A percentile compares a stretch with the other conserved stretches of the same genome.
Conservation (phyloP, 2,888 invertebrate genomes). For the Prionchulus punctatus region DNA sequence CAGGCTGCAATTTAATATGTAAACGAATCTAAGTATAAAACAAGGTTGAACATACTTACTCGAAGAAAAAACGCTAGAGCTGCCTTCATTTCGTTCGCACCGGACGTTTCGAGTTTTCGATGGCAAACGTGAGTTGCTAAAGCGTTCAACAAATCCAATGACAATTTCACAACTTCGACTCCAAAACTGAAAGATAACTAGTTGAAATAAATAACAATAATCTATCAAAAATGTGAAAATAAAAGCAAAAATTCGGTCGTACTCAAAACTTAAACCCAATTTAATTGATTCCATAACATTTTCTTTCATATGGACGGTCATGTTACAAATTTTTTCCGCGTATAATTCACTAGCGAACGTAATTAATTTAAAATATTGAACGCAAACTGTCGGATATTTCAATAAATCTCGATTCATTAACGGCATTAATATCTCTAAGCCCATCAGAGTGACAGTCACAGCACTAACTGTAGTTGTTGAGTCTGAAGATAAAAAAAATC, state of each 20-base stretch:
- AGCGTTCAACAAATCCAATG: constrained; percentile 27
- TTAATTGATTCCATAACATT: constrained; percentile 31
- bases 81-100: constrained; percentile 15
- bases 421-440: constrained; percentile 54
- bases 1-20: constrained; percentile 24
- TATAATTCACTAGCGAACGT: constrained; percentile 49
- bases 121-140: constrained; percentile 24
- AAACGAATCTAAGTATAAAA: constrained; percentile 2
- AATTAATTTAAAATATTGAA: constrained; percentile 44
- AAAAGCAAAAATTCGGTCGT: too few relatives aligned
- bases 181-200: constrained; percentile 22
- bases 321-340: constrained; percentile 44
- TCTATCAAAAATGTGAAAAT: too few relatives aligned
- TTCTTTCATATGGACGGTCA: constrained; percentile 29
- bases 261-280: constrained; percentile 28
- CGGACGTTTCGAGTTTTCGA: constrained; percentile 15
- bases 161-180: constrained; percentile 25
- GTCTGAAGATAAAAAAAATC: background rate
- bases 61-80: constrained; percentile 27
- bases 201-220: background rate
- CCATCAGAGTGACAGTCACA: constrained; percentile 50
- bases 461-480: constrained; percentile 18
- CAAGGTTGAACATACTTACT: constrained; percentile 20
- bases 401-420: constrained; percentile 54
- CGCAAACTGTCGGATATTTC: constrained; percentile 32